Conservation (phyloP, 2,113 vertebrate genomes). For the Rutilus rutilus region DNA sequence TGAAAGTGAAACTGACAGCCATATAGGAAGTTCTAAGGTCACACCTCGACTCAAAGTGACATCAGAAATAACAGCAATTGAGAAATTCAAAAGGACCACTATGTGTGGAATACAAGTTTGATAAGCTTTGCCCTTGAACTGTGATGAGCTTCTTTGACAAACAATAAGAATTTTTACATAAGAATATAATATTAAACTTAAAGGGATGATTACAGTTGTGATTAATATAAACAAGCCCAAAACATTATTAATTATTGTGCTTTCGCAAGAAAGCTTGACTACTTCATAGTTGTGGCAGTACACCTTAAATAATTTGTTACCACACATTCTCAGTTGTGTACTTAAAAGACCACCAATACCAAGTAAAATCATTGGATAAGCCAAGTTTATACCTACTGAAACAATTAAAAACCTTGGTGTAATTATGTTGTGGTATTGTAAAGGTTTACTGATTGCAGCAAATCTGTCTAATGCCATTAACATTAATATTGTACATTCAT, state of each 20-base stretch:
- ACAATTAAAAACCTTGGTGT: slow-evolving; percentile 48
- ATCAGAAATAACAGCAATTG: slow-evolving; percentile 67
- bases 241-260: background rate
- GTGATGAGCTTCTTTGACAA: slow-evolving; percentile 50
- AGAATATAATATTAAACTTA: slow-evolving; percentile 53
- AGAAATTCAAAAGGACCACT: slow-evolving; percentile 49
- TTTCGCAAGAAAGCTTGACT: slow-evolving; percentile 68
- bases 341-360: slow-evolving; percentile 54
- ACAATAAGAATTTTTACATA: slow-evolving; percentile 53
- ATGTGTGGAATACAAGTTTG: slow-evolving; percentile 59
- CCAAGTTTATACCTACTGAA: slow-evolving; percentile 47
- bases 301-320: slow-evolving; percentile 65
- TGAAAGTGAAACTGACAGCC: slow-evolving; percentile 55
- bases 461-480: slow-evolving; percentile 78
- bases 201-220: slow-evolving; percentile 43
- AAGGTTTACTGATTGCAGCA: slow-evolving; percentile 74
- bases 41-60: slow-evolving; percentile 61
- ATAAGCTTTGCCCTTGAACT: slow-evolving; percentile 49
- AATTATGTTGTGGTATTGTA: slow-evolving; percentile 72
- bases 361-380: slow-evolving; percentile 61
- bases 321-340: slow-evolving; percentile 63
- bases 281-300: slow-evolving; percentile 73
- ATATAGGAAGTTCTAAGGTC: slow-evolving; percentile 58
- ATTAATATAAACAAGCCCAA: slow-evolving; percentile 45
- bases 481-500: slow-evolving; percentile 72